Conservation (phyloP, 2,113 vertebrate genomes). For the Taxidea taxus region DNA sequence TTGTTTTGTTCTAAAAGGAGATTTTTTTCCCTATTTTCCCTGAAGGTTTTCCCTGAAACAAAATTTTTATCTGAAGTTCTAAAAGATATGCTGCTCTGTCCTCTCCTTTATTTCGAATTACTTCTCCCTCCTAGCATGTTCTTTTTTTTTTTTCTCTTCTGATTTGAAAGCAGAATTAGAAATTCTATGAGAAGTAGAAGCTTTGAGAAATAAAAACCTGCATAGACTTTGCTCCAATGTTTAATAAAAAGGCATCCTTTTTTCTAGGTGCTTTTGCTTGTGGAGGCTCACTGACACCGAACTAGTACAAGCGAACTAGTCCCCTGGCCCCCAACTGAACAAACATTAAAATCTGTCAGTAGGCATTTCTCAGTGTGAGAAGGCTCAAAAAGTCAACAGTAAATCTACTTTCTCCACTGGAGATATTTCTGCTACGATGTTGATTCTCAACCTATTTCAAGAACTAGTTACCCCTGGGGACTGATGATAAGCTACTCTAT, state of each 20-base stretch:
- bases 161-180: slow-evolving; percentile 23
- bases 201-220: slow-evolving; percentile 46
- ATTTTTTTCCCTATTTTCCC: background rate
- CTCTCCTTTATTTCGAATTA: slow-evolving; percentile 25
- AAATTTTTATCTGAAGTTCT: slow-evolving; percentile 36
- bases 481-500: background rate
- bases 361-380: slow-evolving; percentile 15
- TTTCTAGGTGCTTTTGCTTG: background rate
- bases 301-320: background rate
- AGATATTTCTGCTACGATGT: background rate
- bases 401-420: slow-evolving; percentile 10
- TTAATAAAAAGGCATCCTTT: slow-evolving; percentile 29
- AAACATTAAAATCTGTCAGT: slow-evolving; percentile 17
- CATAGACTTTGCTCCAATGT: background rate
- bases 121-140: background rate
- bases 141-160: background rate
- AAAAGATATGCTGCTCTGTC: background rate
- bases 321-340: background rate
- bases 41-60: slow-evolving; percentile 28
- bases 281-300: background rate
- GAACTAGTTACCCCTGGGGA: background rate
- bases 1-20: background rate
- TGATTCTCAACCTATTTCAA: background rate
- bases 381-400: slow-evolving; percentile 4
- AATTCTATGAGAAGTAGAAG: slow-evolving; percentile 19